Evolutionary conservation across 2,888 invertebrate genomes (phyloP).

Genomic region (Pherbina coryleti): DNA sequence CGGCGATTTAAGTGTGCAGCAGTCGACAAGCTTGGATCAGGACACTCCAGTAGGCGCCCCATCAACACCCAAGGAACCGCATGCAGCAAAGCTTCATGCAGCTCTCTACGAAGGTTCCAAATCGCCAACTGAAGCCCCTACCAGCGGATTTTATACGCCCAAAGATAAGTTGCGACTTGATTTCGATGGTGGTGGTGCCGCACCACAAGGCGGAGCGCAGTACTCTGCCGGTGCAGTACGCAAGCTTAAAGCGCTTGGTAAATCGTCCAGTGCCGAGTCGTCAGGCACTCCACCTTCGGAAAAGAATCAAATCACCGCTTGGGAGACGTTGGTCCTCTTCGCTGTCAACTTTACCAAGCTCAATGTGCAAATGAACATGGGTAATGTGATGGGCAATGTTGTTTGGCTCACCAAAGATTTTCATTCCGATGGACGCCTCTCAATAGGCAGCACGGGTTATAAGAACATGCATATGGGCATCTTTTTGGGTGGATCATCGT

Average conservation of each 20-base stretch:
- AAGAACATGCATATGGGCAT: slow-evolving; percentile 93
- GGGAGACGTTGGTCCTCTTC: slow-evolving; percentile 97
- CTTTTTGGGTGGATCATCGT: slow-evolving; percentile 87
- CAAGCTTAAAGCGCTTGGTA: slow-evolving; percentile 72
- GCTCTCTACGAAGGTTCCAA: slow-evolving; percentile 53
- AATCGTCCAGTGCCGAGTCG: slow-evolving; percentile 73
- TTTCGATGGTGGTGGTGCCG: slow-evolving; percentile 66
- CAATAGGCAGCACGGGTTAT: slow-evolving; percentile 93
- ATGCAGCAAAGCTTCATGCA: slow-evolving; percentile 37
- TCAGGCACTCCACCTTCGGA: slow-evolving; percentile 74
- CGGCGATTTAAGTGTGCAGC: slow-evolving; percentile 85
- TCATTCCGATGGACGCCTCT: slow-evolving; percentile 89
- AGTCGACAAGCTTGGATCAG: slow-evolving; percentile 55
- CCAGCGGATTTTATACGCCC: slow-evolving; percentile 60
- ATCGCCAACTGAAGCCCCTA: slow-evolving; percentile 48
- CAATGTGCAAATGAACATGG: slow-evolving; percentile 99
- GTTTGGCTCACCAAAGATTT: slow-evolving; percentile 93
- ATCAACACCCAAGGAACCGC: slow-evolving; percentile 55
- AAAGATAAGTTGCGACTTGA: slow-evolving; percentile 74
- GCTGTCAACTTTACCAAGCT: slow-evolving; percentile 95
- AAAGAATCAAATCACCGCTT: slow-evolving; percentile 79
- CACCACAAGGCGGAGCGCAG: slow-evolving; percentile 41
- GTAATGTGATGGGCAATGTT: slow-evolving; percentile 99
- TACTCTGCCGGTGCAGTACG: slow-evolving; percentile 60
- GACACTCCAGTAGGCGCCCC: slow-evolving; percentile 53